These are phyloP conservation scores for Pelosia muscerda DNA, from an alignment of 2,888 invertebrate species.

Conservation along the genomic window DNA sequence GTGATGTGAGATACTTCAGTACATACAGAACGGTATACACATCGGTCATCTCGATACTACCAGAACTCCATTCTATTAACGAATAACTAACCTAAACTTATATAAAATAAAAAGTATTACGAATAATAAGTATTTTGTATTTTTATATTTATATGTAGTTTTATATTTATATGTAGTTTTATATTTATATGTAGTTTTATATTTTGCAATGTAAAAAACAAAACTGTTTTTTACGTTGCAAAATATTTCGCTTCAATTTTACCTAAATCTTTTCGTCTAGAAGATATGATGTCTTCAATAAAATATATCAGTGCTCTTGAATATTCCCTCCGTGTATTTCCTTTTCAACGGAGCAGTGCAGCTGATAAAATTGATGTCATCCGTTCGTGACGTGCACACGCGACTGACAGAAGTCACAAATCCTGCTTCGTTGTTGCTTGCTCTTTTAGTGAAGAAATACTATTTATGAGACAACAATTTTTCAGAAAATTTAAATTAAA, in stretches of 20 bases:
- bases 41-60: no score
- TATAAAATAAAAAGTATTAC: not conserved
- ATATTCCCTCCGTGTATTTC: constrained; percentile 27
- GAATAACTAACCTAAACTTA: not conserved
- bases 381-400: constrained; percentile 30
- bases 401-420: constrained; percentile 29
- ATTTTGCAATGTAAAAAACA: no score
- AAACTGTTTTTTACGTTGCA: not conserved
- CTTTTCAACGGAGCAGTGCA: constrained; percentile 30
- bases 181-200: no score
- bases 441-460: constrained; percentile 26
- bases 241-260: not conserved
- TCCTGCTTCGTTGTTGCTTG: constrained; percentile 17
- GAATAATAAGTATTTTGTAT: no score
- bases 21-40: no score
- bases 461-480: constrained; percentile 25
- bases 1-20: no score
- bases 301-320: constrained; percentile 36
- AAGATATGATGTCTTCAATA: constrained; percentile 22
- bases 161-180: no score
- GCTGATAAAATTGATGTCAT: constrained; percentile 48
- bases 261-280: not conserved
- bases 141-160: no score
- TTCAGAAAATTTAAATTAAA: constrained; percentile 3
- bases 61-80: not conserved